These are phyloP conservation scores for Phaethon lepturus DNA, from an alignment of 2,113 vertebrate species.

Conservation along the genomic window DNA sequence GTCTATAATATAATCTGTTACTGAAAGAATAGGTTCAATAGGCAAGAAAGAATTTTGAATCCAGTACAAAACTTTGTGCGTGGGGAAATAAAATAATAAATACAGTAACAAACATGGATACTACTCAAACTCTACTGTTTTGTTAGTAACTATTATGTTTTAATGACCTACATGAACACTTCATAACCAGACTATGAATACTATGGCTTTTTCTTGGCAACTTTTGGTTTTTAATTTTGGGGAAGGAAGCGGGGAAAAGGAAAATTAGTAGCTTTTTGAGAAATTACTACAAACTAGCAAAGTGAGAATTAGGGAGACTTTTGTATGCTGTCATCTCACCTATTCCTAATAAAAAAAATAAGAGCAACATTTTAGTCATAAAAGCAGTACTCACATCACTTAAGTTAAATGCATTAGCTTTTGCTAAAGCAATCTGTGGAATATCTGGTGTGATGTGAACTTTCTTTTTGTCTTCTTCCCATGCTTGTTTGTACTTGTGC, in stretches of 20 bases:
- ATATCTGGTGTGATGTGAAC: slow-evolving; percentile 91
- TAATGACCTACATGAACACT: not conserved
- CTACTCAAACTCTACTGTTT: not conserved
- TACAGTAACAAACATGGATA: not conserved
- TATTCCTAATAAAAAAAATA: not conserved
- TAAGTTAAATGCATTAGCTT: slow-evolving; percentile 88
- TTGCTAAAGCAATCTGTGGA: slow-evolving; percentile 89
- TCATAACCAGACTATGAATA: not conserved
- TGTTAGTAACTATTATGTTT: not conserved
- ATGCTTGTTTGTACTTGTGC: slow-evolving; percentile 89
- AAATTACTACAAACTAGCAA: not conserved
- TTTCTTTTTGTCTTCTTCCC: slow-evolving; percentile 92
- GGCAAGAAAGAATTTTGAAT: not conserved
- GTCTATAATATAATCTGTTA: not conserved
- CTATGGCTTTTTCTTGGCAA: not conserved
- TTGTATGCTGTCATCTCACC: not conserved
- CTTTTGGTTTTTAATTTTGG: not conserved
- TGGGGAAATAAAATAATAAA: not conserved
- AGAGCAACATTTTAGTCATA: accelerated
- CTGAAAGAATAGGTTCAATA: not conserved
- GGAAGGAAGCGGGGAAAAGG: not conserved
- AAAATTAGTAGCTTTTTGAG: not conserved
- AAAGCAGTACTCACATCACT: slow-evolving; percentile 85
- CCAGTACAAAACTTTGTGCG: not conserved
- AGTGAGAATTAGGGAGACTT: not conserved